Evolutionary conservation across 2,113 vertebrate genomes (phyloP).

Genomic region (Cyphomyrus discorhynchus): DNA sequence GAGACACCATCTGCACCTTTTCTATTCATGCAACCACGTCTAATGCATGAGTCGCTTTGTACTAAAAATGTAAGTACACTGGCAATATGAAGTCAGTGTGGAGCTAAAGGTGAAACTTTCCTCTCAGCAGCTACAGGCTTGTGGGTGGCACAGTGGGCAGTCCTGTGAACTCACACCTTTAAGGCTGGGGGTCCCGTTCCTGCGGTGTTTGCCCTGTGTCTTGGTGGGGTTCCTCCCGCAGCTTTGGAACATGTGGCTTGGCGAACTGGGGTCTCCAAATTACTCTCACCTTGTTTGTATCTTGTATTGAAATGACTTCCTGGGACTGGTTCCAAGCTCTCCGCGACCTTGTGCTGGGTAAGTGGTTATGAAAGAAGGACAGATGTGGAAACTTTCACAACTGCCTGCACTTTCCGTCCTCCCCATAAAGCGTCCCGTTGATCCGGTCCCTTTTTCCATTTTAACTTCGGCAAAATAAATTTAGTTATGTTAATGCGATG

Average conservation of each 20-base stretch:
- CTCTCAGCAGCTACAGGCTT: not conserved
- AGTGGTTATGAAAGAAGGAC: not conserved
- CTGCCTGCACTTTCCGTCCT: not conserved
- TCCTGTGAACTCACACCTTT: not conserved
- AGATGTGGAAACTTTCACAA: not conserved
- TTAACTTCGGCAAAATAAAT: not conserved
- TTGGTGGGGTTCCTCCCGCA: not conserved
- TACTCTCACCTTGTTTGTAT: not conserved
- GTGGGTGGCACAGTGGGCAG: not conserved
- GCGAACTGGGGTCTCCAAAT: not conserved
- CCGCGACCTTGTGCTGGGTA: not conserved
- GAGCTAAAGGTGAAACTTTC: not conserved
- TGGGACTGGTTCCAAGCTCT: not conserved
- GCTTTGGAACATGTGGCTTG: not conserved
- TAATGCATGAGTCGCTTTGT: not conserved
- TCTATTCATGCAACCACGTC: not conserved
- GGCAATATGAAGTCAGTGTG: not conserved
- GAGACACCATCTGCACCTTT: not conserved
- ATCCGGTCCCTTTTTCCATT: not conserved
- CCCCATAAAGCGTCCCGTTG: not conserved
- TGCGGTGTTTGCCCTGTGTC: not conserved
- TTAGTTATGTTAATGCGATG: not conserved
- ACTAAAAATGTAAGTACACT: not conserved
- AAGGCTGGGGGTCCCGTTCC: not conserved
- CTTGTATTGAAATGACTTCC: not conserved